These are phyloP conservation scores for Cassiopea xamachana DNA, from an alignment of 30 jellyfish, hydroid and myxozoan genomes.

Conservation along the genomic window DNA sequence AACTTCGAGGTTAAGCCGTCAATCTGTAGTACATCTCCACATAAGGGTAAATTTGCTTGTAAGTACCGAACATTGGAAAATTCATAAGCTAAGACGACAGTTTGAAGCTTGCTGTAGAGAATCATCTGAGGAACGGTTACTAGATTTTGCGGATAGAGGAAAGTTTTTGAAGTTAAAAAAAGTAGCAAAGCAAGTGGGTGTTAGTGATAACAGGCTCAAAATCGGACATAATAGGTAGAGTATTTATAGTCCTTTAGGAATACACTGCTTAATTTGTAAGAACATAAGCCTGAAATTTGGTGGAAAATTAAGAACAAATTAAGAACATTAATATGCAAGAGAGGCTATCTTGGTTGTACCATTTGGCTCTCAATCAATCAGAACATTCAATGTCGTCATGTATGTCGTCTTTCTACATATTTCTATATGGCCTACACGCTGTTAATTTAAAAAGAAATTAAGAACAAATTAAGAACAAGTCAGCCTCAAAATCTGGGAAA, in stretches of 20 bases:
- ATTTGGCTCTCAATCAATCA: too few species aligned
- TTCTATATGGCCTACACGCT: too few species aligned
- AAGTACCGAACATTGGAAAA: slow-evolving; percentile 10
- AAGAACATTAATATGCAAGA: too few species aligned
- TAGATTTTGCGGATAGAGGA: not conserved
- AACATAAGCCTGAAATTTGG: too few species aligned
- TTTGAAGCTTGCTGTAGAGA: not conserved
- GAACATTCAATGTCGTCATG: too few species aligned
- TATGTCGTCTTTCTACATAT: too few species aligned
- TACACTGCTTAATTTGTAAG: not conserved
- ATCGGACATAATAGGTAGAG: not conserved
- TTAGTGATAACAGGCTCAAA: slow-evolving; percentile 2
- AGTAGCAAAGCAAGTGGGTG: slow-evolving; percentile 1
- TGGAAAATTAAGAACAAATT: too few species aligned
- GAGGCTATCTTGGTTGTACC: too few species aligned
- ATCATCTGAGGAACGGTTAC: slow-evolving; percentile 21
- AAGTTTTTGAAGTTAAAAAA: not conserved
- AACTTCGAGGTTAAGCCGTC: not conserved
- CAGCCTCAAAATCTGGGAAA: too few species aligned
- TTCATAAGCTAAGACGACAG: not conserved
- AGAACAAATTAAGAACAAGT: too few species aligned
- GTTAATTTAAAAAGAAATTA: too few species aligned
- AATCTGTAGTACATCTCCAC: not conserved
- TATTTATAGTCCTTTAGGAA: not conserved
- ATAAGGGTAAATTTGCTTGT: not conserved